Evolutionary conservation across 2,113 vertebrate genomes (phyloP), one percentile per base, ranked within the genome.

Genomic region (Lathamus discolor): DNA sequence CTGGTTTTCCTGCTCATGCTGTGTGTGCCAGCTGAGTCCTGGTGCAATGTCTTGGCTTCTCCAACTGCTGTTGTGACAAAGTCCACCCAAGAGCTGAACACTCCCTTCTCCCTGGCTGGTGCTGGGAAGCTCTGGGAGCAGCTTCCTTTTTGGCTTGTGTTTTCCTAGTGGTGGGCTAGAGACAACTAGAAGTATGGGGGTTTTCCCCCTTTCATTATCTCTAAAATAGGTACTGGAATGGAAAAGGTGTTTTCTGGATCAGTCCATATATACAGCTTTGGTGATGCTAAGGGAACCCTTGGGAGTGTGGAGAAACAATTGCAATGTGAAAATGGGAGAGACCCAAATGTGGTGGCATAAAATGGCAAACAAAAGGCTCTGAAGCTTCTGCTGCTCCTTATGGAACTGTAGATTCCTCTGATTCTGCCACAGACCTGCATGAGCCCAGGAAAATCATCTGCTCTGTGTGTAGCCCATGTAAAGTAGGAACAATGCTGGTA

Each of bases 1-100:
- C 86, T 67, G 79, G 23, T 67, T 54, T 76, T 93, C 67, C 77
- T 70, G 73, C 67, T 77, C 0, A 0, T 0, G 44, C 77, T 48
- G 13, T 52, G 54, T 31, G 48, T 78, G 54, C 80, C 74, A 39
- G 73, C 43, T 13, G 15, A 49, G 77, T n/a, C 33, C 62, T 57
- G 48, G 5, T 54, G 54, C 0, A 0, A 33, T 7, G 33, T 17
- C 80, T 68, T 3, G 1, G 1, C 24, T 35, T 74, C 29, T 57
- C 43, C 3, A 28, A 15, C 22, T 54, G 80, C 86, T 4, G 0
- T 20, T 0, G 1, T 13, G 52, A 43, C 55, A 86, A 86, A 76
- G 62, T 61, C 31, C 54, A 28, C 0, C 3, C 48, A 52, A 28
- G 13, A 79, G 41, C 11, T 24, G 24, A 83, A 23, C 37, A 33